phyloP scores from a whole-genome alignment of 2,888 invertebrate species.

The Lumbricus terrestris region DNA sequence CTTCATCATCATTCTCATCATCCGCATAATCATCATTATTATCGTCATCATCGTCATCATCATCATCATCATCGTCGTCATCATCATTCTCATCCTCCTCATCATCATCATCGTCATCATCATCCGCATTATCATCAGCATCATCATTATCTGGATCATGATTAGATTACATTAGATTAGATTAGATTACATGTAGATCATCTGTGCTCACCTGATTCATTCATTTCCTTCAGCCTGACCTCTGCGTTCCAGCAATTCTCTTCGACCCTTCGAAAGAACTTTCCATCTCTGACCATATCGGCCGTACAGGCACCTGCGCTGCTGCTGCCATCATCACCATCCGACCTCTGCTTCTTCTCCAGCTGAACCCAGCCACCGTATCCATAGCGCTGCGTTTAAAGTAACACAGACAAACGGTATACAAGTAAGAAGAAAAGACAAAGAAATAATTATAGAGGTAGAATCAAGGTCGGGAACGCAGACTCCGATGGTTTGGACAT shows the following conservation, averaged over 20 bases:
- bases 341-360: constrained; percentile 53
- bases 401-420: background rate
- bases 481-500: too few species aligned
- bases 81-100: too few species aligned
- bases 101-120: too few species aligned
- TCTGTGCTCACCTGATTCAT: constrained; percentile 54
- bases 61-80: too few species aligned
- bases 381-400: constrained; percentile 60
- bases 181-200: background rate
- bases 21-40: background rate
- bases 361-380: constrained; percentile 64
- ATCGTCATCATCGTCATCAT: too few species aligned
- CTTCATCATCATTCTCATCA: too few species aligned
- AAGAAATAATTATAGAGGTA: background rate
- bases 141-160: too few species aligned
- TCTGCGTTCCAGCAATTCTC: constrained; percentile 63
- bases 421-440: background rate
- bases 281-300: constrained; percentile 62
- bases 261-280: constrained; percentile 63
- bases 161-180: background rate
- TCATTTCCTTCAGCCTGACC: constrained; percentile 63
- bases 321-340: too few species aligned
- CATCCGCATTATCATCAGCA: too few species aligned
- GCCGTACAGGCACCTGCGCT: constrained; percentile 49
- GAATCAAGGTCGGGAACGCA: too few species aligned